These are phyloP conservation scores for Saccostrea echinata DNA, from an alignment of 1,140 invertebrate genomes.

Conservation along the genomic window DNA sequence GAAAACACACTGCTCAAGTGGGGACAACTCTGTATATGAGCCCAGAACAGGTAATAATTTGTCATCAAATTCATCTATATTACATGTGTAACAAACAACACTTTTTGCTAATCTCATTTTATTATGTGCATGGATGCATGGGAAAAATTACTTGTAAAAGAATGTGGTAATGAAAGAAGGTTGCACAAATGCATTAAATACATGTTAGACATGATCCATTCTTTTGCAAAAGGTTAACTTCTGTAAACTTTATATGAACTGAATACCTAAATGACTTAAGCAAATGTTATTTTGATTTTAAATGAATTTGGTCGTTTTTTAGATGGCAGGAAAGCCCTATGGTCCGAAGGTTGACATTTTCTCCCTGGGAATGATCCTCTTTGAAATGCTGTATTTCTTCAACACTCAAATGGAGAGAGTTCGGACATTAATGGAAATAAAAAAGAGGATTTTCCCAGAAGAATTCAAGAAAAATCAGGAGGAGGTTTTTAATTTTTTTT, in stretches of 20 bases:
- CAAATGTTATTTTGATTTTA: no score
- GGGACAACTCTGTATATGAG: slow-evolving; percentile 98
- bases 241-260: no score
- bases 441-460: slow-evolving; percentile 86
- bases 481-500: slow-evolving; percentile 83
- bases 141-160: no score
- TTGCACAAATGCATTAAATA: no score
- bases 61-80: no score
- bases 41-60: slow-evolving; percentile 89
- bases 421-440: slow-evolving; percentile 81
- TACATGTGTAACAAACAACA: no score
- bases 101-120: no score
- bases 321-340: slow-evolving; percentile 87
- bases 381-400: slow-evolving; percentile 94
- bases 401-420: slow-evolving; percentile 93
- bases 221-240: no score
- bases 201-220: no score
- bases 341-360: slow-evolving; percentile 98
- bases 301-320: slow-evolving; percentile 53
- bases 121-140: no score
- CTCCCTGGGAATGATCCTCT: slow-evolving; percentile 95
- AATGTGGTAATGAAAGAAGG: no score
- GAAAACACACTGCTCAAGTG: slow-evolving; percentile 85
- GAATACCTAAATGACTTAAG: no score
- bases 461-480: slow-evolving; percentile 85